Conservation (phyloP, 2,888 invertebrate species). For the Pharmacophagus antenor region DNA sequence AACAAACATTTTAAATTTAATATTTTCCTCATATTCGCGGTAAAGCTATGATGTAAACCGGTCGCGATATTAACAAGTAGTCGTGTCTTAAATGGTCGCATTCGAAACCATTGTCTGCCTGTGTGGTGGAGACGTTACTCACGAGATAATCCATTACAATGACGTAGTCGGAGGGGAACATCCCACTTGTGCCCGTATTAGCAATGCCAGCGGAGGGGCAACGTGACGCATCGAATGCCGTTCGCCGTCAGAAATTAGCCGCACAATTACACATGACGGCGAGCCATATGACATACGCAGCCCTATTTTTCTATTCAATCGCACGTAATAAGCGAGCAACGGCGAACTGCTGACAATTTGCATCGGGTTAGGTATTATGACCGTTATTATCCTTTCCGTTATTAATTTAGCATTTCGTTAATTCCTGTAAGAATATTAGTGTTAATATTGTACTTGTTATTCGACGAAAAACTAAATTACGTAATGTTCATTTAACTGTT, state of each 20-base stretch:
- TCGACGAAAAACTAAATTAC: no score
- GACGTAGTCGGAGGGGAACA: background rate
- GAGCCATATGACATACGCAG: background rate
- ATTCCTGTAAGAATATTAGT: no score
- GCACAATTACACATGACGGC: background rate
- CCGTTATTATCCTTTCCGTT: background rate
- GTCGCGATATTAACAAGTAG: background rate
- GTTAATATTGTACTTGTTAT: no score
- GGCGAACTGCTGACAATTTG: background rate
- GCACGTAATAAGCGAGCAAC: background rate
- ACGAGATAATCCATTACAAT: conserved; percentile 1
- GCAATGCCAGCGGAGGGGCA: background rate
- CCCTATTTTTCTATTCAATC: background rate
- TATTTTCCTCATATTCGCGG: background rate
- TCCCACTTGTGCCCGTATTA: background rate
- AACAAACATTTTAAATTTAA: no score
- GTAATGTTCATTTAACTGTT: no score
- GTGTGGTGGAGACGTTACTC: background rate
- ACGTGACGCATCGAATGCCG: background rate
- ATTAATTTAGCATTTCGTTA: background rate
- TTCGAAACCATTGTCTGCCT: background rate
- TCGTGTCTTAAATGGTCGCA: background rate
- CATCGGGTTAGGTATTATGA: background rate
- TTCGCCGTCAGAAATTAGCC: background rate
- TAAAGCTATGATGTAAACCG: background rate